Conservation (phyloP, 2,888 invertebrate species). For the Meganola albula region DNA sequence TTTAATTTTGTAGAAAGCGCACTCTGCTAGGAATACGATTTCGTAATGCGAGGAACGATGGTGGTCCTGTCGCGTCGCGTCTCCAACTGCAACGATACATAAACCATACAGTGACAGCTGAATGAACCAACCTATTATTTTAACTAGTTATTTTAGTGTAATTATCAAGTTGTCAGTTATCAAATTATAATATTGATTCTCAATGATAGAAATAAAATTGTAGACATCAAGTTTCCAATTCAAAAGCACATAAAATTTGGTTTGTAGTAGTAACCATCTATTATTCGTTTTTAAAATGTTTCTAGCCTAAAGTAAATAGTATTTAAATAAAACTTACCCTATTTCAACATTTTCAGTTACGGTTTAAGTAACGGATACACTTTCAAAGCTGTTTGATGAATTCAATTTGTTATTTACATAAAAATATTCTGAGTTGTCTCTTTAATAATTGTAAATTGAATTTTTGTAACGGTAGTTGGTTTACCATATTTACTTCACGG, state of each 20-base stretch:
- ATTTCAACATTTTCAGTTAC: conserved; percentile 22
- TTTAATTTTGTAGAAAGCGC: conserved; percentile 71
- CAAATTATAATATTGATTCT: too few species aligned
- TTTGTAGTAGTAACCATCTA: too few species aligned
- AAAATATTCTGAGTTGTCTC: conserved; percentile 17
- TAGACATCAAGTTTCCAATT: too few species aligned
- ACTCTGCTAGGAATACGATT: conserved; percentile 60
- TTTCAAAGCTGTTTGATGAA: conserved; percentile 19
- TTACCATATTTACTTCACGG: too few species aligned
- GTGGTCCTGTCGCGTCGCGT: conserved; percentile 19
- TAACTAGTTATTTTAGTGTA: too few species aligned
- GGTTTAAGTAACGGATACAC: conserved; percentile 17
- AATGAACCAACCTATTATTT: too few species aligned
- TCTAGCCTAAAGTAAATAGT: neutral
- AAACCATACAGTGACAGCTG: too few species aligned
- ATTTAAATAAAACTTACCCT: conserved; percentile 21
- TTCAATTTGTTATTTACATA: conserved; percentile 25
- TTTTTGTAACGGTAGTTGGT: too few species aligned
- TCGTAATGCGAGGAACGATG: conserved; percentile 43
- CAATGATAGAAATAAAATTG: too few species aligned
- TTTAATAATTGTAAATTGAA: conserved; percentile 23
- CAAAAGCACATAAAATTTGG: too few species aligned
- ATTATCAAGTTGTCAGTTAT: too few species aligned
- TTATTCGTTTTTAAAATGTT: neutral
- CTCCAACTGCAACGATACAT: conserved; percentile 28